Percentiles rank a stretch among this genome's conserved stretches.
Evolutionary conservation across 92 coral and sea anemone species (phyloP).

Genomic region (Epizoanthus ramosus): DNA sequence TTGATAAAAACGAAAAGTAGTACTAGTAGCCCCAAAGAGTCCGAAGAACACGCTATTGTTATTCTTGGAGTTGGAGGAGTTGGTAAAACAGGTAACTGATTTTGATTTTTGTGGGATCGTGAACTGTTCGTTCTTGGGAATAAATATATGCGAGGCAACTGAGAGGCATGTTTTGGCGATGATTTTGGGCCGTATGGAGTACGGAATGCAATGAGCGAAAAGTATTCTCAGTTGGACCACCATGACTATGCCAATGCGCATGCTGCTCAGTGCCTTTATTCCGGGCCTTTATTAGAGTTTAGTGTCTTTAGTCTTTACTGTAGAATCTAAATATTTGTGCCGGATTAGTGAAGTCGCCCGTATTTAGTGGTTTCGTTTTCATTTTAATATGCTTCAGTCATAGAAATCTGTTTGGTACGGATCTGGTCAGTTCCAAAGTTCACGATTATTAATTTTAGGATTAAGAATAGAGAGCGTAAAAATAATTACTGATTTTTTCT

Average conservation of each 20-base stretch:
- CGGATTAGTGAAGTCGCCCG: neutral
- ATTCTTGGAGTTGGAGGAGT: slow-evolving; percentile 93
- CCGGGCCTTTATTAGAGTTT: too few relatives aligned
- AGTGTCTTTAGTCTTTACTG: neutral
- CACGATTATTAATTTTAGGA: neutral
- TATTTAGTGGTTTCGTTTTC: neutral
- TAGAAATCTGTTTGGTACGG: too few relatives aligned
- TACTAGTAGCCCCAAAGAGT: slow-evolving; percentile 24
- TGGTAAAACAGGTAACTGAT: slow-evolving; percentile 86
- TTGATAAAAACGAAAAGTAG: neutral
- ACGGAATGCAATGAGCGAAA: neutral
- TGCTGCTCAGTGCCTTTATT: too few relatives aligned
- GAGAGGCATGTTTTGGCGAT: too few relatives aligned
- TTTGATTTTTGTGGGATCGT: neutral
- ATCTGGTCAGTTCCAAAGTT: too few relatives aligned
- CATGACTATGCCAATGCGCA: too few relatives aligned
- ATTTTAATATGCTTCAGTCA: neutral
- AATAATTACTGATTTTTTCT: neutral
- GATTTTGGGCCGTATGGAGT: too few relatives aligned
- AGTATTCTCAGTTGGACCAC: neutral
- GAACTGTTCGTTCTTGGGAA: neutral
- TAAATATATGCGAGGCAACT: too few relatives aligned
- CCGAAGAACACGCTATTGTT: slow-evolving; percentile 80
- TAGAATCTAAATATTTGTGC: neutral
- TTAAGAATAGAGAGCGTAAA: neutral